Evolutionary conservation across 2,113 vertebrate species (phyloP).

Genomic region (Tragelaphus buxtoni): DNA sequence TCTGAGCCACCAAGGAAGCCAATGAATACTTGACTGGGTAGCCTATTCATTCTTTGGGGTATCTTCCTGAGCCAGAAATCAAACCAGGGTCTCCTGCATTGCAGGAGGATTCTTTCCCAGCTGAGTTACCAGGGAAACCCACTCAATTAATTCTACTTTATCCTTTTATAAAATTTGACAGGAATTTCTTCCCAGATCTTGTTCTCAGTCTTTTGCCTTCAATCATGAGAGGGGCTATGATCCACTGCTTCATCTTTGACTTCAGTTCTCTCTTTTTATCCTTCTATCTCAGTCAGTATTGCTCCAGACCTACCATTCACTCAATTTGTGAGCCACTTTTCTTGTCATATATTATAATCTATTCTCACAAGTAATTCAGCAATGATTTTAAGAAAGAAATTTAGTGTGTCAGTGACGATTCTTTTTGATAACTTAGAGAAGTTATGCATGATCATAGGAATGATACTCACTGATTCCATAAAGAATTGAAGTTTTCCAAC

Average conservation of each 20-base stretch:
- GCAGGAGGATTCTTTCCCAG: background rate
- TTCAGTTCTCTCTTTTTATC: background rate
- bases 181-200: background rate
- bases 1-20: background rate
- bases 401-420: background rate
- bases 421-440: background rate
- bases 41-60: background rate
- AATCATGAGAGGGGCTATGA: background rate
- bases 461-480: background rate
- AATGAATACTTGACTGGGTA: background rate
- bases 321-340: background rate
- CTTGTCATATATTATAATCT: background rate
- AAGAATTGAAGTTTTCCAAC: background rate
- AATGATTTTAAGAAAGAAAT: background rate
- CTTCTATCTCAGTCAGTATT: background rate
- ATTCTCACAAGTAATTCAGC: background rate
- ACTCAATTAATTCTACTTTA: background rate
- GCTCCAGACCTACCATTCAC: background rate
- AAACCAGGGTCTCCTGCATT: background rate
- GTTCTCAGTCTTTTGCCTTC: background rate
- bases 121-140: background rate
- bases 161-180: background rate
- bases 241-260: background rate
- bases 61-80: background rate
- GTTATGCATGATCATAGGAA: background rate